Evolutionary conservation across 2,888 invertebrate species (phyloP), one percentile per base, ranked within the genome.

Genomic region (Rhaphigaster nebulosa): DNA sequence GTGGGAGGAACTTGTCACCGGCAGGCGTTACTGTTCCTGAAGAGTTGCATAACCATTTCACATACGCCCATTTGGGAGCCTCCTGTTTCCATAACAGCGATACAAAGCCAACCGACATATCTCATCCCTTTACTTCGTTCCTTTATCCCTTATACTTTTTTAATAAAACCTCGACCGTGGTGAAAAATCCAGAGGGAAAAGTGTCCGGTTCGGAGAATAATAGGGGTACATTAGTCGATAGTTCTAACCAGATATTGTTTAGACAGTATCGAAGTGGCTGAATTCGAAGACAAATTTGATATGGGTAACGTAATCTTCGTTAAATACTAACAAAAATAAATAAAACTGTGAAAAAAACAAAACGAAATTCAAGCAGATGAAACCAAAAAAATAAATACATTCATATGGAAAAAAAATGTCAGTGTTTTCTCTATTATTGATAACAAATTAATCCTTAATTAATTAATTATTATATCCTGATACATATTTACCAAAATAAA

Each of bases 11-110:
- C 50, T 52, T 88, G 88, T 88, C 88, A 88, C 29, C 26, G 18
- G 60, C 88, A 88, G 88, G 60, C 88, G 38, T 54, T 56, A 54
- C 84, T 88, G 88, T 56, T 65, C n/a, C 41, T 76, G 89, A 89
- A 89, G 89, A 89, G 70, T 89, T 89, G 65, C 41, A 76, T n/a
- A 89, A 89, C 89, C 65, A 18, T 76, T 70, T 45, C 84, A 84
- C 84, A 84, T 41, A 84, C 41, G 41, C 84, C 84, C 45, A 84
- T 84, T 84, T 84, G 84, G 45, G 70, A 34, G 70, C 70, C 29
- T 70, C 34, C 70, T n/a, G 26, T 84, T 45, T 84, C 45, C 84
- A 84, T 41, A 45, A 84, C 84, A 45, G 45, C 84, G 34, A 45
- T n/a, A 84, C 84, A 84, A 84, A 84, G 84, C 84, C 41, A 13